Percentiles rank a stretch among this genome's conserved stretches.
Conservation (phyloP, 2,888 invertebrate genomes). For the Tholera decimalis region DNA sequence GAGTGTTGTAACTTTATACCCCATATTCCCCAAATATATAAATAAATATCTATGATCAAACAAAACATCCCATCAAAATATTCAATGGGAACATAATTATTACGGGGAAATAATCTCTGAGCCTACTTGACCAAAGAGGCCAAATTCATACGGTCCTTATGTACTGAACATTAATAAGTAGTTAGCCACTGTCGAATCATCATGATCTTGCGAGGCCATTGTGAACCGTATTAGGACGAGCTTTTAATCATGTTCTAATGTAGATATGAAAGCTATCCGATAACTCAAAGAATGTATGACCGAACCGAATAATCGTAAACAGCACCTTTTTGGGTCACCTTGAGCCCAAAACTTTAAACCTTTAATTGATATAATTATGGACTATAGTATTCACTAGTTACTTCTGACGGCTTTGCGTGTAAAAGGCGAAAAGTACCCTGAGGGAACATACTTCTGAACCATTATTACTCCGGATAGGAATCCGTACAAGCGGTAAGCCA, state of each 20-base stretch:
- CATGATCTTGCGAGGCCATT: constrained; percentile 27
- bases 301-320: neutral
- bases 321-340: constrained; percentile 6
- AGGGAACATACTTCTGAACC: too few relatives aligned
- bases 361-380: too few relatives aligned
- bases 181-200: constrained; percentile 33
- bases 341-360: neutral
- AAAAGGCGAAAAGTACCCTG: too few relatives aligned
- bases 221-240: constrained; percentile 15
- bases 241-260: constrained; percentile 19
- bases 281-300: neutral
- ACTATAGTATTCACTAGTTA: too few relatives aligned
- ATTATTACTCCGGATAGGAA: too few relatives aligned
- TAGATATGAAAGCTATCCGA: neutral
- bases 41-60: neutral
- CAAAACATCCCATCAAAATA: constrained; percentile 7
- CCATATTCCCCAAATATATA: too few relatives aligned
- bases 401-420: too few relatives aligned
- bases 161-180: constrained; percentile 16
- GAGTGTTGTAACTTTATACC: too few relatives aligned
- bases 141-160: constrained; percentile 26
- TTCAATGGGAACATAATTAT: neutral
- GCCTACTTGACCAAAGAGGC: constrained; percentile 28
- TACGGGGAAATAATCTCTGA: constrained; percentile 4
- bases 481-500: too few relatives aligned